Evolutionary conservation across 2,888 invertebrate species (phyloP).

Genomic region (Thecophora atra): DNA sequence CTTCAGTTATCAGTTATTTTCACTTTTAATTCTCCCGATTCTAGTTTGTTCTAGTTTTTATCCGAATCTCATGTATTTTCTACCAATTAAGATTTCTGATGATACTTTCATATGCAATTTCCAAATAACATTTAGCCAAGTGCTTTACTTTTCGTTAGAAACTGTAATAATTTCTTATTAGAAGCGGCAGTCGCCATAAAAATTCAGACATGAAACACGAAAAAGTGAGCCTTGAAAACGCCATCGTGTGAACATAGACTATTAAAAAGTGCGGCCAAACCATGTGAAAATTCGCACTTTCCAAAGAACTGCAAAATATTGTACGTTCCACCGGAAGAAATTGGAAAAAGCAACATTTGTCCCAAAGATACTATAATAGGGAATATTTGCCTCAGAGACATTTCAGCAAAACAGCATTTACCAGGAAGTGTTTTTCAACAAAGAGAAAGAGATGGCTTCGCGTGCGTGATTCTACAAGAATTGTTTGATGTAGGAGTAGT

Average conservation of each 20-base stretch:
- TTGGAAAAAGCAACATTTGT: not conserved
- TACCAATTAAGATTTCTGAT: conserved; percentile 21
- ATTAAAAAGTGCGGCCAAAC: too few species aligned
- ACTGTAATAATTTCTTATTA: too few species aligned
- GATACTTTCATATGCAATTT: not conserved
- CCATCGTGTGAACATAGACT: too few species aligned
- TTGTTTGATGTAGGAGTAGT: not conserved
- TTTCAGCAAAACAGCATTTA: not conserved
- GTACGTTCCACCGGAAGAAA: too few species aligned
- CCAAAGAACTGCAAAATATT: too few species aligned
- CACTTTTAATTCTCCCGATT: conserved; percentile 27
- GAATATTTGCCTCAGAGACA: not conserved
- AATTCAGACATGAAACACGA: too few species aligned
- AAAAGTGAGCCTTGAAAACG: too few species aligned
- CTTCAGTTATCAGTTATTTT: conserved; percentile 37
- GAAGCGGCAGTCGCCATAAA: too few species aligned
- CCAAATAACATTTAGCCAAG: not conserved
- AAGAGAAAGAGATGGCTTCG: not conserved
- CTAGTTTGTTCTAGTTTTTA: not conserved
- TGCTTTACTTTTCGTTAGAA: too few species aligned
- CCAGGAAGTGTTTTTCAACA: not conserved
- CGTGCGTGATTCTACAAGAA: not conserved
- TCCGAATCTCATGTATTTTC: conserved; percentile 34
- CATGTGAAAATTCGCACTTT: too few species aligned
- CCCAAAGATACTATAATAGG: too few species aligned